Base-by-base conservation (phyloP, 2,797 vertebrate species). In the Phataginus tetradactyla region DNA sequence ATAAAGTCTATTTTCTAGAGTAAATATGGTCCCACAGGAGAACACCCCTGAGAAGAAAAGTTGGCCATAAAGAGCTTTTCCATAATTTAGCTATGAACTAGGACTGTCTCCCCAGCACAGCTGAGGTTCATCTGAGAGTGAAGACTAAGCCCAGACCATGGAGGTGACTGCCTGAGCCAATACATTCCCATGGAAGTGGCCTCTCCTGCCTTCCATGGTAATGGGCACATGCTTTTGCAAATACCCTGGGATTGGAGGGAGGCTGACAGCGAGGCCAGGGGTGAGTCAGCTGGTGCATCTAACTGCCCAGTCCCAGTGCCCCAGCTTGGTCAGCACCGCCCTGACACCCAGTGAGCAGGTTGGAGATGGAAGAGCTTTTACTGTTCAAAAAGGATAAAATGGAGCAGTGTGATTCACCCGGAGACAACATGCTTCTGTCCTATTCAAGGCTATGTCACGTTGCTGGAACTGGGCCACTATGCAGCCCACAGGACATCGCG, bases 1-100 rank as follows among this genome's bases (percentile, higher is more conserved):
- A 88, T 84, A 83, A 94, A 95, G 87, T 66, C 18, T 59, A 74
- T 45, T 83, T 91, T 96, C 57, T 80, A 68, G 25, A 86, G 32
- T 55, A 69, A 91, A 51, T 45, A 63, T 0, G 85, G 94, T 72
- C 6, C 42, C 74, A 39, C n/a, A 91, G 39, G 32, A 93, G n/a
- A 86, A 92, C 12, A 75, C 7, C n/a, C 4, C 10, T 81, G 14
- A 75, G 15, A 89, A 85, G 12, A 63, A 53, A 94, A 83, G 14
- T 69, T 91, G 18, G 37, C 12, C 55, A 72, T 21, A 68, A 89
- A 78, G 23, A 74, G 6, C 7, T 87, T 21, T 92, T 69, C 51
- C 11, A 71, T 10, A 63, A 4, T 23, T 29, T 17, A 80, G 29
- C 3, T 91, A 55, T 14, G 13, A 93, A 69, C 49, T 80, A 5